These are phyloP conservation scores for Drosophila kohkoa DNA, from an alignment of 1,140 invertebrate genomes.

Conservation along the genomic window DNA sequence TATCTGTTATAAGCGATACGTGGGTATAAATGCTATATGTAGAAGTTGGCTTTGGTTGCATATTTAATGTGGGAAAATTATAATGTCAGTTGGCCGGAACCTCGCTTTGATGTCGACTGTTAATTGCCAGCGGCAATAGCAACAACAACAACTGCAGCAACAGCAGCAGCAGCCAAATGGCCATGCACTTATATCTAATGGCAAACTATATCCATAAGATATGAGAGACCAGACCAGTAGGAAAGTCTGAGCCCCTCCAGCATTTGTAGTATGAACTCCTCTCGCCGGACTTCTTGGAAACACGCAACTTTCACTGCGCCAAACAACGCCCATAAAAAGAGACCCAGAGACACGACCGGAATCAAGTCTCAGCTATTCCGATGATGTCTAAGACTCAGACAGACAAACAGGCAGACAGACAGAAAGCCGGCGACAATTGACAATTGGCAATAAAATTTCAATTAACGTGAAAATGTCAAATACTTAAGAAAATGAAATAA, in stretches of 20 bases:
- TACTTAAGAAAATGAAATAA: constrained; percentile 39
- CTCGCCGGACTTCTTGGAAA: constrained; percentile 62
- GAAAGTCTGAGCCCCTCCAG: constrained; percentile 18
- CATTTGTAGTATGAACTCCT: constrained; percentile 1
- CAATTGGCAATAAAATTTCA: constrained; percentile 76
- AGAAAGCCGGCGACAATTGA: constrained; percentile 52
- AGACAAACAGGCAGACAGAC: not conserved
- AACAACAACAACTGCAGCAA: constrained; percentile 4
- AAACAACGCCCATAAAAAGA: constrained; percentile 69
- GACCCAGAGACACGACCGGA: constrained; percentile 27
- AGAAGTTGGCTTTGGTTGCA: constrained; percentile 52
- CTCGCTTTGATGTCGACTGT: constrained; percentile 62
- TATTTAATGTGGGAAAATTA: constrained; percentile 77
- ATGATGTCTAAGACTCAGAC: not conserved
- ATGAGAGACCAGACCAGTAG: constrained; percentile 28
- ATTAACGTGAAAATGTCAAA: constrained; percentile 65
- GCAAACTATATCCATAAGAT: constrained; percentile 42
- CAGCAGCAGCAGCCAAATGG: constrained; percentile 41
- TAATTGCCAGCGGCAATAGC: constrained; percentile 27
- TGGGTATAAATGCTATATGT: constrained; percentile 2
- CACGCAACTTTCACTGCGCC: constrained; percentile 69
- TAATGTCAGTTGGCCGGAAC: constrained; percentile 52
- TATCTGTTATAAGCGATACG: not conserved
- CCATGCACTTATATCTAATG: constrained; percentile 60
- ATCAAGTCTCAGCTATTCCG: constrained; percentile 15